A percentile compares a stretch with the other conserved stretches of the same genome.
These are phyloP conservation scores for Eulacestoma nigropectus DNA, from an alignment of 2,113 vertebrate genomes.

Conservation along the genomic window DNA sequence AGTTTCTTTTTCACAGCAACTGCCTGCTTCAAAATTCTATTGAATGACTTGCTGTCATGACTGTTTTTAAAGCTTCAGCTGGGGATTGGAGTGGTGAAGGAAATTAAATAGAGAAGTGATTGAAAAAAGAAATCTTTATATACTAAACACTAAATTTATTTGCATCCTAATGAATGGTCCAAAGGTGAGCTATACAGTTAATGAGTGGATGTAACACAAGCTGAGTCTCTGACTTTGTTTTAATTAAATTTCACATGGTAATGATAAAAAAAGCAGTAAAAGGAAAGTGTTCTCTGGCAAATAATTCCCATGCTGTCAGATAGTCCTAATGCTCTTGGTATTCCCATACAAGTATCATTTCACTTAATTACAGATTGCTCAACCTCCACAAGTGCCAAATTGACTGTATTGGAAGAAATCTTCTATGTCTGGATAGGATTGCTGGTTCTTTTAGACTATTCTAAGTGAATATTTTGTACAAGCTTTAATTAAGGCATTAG, in stretches of 20 bases:
- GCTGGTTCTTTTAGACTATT: background rate
- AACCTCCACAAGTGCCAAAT: background rate
- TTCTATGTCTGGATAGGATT: background rate
- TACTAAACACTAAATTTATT: background rate
- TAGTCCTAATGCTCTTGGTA: background rate
- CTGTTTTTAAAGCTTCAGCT: background rate
- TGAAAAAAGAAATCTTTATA: background rate
- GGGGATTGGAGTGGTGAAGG: background rate
- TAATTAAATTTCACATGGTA: constrained; percentile 5
- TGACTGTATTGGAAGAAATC: background rate
- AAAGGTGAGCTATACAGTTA: background rate
- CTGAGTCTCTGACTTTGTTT: background rate
- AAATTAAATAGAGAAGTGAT: background rate
- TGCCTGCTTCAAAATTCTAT: background rate
- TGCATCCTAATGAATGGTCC: background rate
- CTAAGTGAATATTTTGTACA: background rate
- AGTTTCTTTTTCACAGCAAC: background rate
- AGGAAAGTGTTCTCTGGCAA: background rate
- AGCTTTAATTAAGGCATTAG: constrained; percentile 17
- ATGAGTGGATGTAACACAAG: background rate
- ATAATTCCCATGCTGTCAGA: constrained; percentile 1
- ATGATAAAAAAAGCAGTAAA: background rate
- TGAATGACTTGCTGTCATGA: background rate
- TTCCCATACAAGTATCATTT: background rate
- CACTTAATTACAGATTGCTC: background rate